Evolutionary conservation across 2,113 vertebrate species (phyloP).

Genomic region (Sapajus apella): DNA sequence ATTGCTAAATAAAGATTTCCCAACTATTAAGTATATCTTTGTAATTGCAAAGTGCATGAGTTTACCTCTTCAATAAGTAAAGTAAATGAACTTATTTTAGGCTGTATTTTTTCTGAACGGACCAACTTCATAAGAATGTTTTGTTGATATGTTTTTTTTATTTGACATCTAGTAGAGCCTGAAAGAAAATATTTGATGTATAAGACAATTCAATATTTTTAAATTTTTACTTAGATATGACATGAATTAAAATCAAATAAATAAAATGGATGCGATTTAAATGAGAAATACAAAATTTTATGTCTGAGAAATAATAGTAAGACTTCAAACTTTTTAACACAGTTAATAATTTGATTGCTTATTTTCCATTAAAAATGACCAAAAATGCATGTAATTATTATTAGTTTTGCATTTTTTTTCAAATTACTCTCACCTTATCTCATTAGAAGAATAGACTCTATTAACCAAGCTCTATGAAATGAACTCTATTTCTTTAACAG

Average conservation of each 20-base stretch:
- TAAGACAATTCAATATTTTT: neutral
- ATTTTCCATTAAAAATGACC: conserved; percentile 16
- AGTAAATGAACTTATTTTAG: neutral
- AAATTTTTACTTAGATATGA: neutral
- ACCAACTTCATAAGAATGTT: neutral
- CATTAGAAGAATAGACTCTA: conserved; percentile 26
- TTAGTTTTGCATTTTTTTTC: neutral
- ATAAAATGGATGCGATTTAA: conserved; percentile 18
- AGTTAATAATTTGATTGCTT: conserved; percentile 3
- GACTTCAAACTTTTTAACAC: neutral
- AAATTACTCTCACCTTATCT: conserved; percentile 34
- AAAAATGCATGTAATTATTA: neutral
- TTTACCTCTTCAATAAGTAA: neutral
- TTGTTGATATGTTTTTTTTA: neutral
- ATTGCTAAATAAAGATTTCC: neutral
- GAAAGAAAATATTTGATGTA: neutral
- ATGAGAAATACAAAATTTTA: neutral
- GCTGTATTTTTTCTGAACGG: neutral
- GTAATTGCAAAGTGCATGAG: neutral
- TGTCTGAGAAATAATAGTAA: neutral
- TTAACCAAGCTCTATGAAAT: neutral
- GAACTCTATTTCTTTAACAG: too few relatives aligned
- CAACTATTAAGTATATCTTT: neutral
- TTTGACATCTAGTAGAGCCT: neutral
- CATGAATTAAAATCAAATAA: conserved; percentile 18